A percentile compares a stretch with the other conserved stretches of the same genome.
Evolutionary conservation across 2,888 invertebrate genomes (phyloP).

Genomic region (Volucella inflata): DNA sequence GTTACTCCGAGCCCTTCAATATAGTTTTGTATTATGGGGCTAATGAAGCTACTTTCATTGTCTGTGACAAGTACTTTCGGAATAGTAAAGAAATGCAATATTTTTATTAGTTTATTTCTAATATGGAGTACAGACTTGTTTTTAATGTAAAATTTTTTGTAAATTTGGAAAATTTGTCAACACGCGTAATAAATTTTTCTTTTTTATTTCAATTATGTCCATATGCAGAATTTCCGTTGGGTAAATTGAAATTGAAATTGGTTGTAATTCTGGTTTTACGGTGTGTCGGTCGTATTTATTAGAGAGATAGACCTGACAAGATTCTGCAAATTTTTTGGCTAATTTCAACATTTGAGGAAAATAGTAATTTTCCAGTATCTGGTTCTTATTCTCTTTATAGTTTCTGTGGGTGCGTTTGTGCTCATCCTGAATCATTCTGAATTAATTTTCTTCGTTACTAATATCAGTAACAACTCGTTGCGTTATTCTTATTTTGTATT

Average conservation of each 20-base stretch:
- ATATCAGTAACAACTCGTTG: constrained; percentile 53
- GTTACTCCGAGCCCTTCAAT: constrained; percentile 23
- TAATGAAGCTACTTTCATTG: not conserved
- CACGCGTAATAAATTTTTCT: constrained; percentile 22
- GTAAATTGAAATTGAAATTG: constrained; percentile 18
- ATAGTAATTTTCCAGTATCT: constrained; percentile 34
- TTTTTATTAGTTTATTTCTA: too few species aligned
- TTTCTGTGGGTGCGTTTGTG: constrained; percentile 26
- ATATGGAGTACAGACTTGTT: too few species aligned
- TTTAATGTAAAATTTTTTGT: too few species aligned
- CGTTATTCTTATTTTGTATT: constrained; percentile 33
- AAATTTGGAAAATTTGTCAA: too few species aligned
- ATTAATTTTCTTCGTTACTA: constrained; percentile 22
- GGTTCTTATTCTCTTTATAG: constrained; percentile 26
- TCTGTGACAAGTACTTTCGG: not conserved
- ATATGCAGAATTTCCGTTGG: constrained; percentile 35
- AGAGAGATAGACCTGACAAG: constrained; percentile 9
- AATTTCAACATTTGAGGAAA: constrained; percentile 19
- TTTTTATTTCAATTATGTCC: constrained; percentile 27
- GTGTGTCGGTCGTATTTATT: constrained; percentile 27
- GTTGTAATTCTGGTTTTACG: constrained; percentile 35
- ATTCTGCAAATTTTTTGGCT: too few species aligned
- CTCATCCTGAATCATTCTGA: constrained; percentile 34
- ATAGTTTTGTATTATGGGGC: constrained; percentile 11
- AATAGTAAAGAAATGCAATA: not conserved